Evolutionary conservation across 2,113 vertebrate genomes (phyloP).

Genomic region (Dolichotis patagonum): DNA sequence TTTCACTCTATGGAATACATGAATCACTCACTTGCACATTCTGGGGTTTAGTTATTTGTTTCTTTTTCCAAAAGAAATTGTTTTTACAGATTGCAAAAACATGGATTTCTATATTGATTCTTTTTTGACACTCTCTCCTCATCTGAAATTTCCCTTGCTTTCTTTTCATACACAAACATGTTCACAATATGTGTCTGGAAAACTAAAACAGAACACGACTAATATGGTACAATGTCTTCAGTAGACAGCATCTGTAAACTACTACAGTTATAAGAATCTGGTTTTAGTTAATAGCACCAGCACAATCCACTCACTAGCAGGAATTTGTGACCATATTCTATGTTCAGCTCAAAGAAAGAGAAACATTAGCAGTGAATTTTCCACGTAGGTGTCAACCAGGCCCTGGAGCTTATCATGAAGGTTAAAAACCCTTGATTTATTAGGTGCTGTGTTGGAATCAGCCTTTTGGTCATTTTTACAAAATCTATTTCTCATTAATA

Average conservation of each 20-base stretch:
- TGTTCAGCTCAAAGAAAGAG: not conserved
- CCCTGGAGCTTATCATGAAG: not conserved
- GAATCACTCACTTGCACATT: constrained; percentile 78
- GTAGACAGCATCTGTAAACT: not conserved
- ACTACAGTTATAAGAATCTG: not conserved
- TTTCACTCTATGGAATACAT: constrained; percentile 78
- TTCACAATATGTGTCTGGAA: constrained; percentile 23
- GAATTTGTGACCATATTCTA: not conserved
- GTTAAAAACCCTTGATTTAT: not conserved
- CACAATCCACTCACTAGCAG: not conserved
- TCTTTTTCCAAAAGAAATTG: constrained; percentile 74
- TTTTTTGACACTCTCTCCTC: constrained; percentile 40
- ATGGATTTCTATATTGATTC: constrained; percentile 68
- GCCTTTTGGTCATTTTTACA: not conserved
- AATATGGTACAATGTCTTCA: not conserved
- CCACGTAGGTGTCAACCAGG: not conserved
- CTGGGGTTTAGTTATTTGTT: constrained; percentile 74
- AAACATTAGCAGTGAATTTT: not conserved
- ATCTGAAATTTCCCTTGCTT: constrained; percentile 58
- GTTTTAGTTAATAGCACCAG: not conserved
- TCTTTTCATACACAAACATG: constrained; percentile 19
- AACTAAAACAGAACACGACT: constrained; percentile 22
- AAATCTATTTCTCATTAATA: constrained; percentile 39
- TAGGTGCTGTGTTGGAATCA: not conserved
- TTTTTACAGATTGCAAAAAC: constrained; percentile 73